Conservation (phyloP, 2,797 vertebrate species). For the Numenius phaeopus region DNA sequence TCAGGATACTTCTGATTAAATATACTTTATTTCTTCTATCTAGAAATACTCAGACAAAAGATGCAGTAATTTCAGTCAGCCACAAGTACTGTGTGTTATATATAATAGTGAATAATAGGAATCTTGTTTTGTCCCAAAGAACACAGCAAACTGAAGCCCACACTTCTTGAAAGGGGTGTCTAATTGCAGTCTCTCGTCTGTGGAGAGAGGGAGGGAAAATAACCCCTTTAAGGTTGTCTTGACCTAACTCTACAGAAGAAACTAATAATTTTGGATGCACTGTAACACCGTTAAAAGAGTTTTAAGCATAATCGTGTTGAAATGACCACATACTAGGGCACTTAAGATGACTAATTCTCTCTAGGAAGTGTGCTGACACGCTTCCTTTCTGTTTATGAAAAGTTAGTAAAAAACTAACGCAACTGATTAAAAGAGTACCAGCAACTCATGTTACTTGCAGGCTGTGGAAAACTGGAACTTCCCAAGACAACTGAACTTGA, state of each 20-base stretch:
- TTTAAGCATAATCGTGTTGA: background rate
- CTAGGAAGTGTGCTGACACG: background rate
- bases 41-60: background rate
- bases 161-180: background rate
- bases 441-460: background rate
- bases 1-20: constrained; percentile 1
- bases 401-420: background rate
- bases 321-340: background rate
- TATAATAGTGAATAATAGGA: background rate
- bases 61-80: background rate
- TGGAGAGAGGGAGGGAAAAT: background rate
- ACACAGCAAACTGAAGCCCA: background rate
- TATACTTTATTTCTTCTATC: background rate
- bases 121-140: background rate
- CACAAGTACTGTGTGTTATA: background rate
- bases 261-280: background rate
- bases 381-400: background rate
- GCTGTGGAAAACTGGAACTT: background rate
- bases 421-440: background rate
- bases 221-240: background rate
- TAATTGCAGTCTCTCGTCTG: background rate
- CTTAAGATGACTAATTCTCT: background rate
- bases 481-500: background rate
- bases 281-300: background rate
- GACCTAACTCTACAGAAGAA: constrained; percentile 2